These are phyloP conservation scores for Ectropis grisescens DNA, from an alignment of 1,140 invertebrate genomes.

Conservation along the genomic window DNA sequence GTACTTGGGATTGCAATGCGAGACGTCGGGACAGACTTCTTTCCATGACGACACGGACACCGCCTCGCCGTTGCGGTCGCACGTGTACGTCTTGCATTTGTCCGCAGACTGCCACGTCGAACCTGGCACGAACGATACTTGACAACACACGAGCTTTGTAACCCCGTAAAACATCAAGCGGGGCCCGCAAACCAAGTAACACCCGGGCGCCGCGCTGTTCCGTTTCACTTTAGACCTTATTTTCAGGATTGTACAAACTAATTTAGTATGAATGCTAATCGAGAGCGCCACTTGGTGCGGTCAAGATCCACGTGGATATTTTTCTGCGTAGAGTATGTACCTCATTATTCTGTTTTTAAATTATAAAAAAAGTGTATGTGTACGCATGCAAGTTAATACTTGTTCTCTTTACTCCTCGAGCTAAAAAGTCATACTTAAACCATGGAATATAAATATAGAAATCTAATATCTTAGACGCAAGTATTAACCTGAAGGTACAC, in stretches of 20 bases:
- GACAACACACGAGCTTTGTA: too few relatives aligned
- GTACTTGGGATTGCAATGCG: constrained; percentile 69
- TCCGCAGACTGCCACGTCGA: constrained; percentile 74
- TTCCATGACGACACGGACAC: constrained; percentile 69
- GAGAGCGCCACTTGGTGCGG: neutral
- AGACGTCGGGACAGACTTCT: constrained; percentile 74
- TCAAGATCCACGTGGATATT: too few relatives aligned
- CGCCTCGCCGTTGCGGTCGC: constrained; percentile 61
- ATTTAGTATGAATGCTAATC: neutral
- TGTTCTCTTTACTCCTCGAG: too few relatives aligned
- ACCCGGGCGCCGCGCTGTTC: neutral
- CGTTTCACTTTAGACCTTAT: neutral
- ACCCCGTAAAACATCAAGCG: too few relatives aligned
- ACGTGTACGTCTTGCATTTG: constrained; percentile 77
- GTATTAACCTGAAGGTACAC: too few relatives aligned
- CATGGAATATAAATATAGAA: too few relatives aligned
- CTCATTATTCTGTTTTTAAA: too few relatives aligned
- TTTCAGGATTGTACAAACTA: neutral
- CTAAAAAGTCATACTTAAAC: too few relatives aligned
- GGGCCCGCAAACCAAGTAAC: neutral
- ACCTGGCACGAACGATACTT: constrained; percentile 24
- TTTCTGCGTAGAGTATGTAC: too few relatives aligned
- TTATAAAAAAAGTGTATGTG: too few relatives aligned
- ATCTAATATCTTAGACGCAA: too few relatives aligned
- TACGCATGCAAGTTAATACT: too few relatives aligned